Evolutionary conservation across 1,140 invertebrate genomes (phyloP).

Genomic region (Formica exsecta): DNA sequence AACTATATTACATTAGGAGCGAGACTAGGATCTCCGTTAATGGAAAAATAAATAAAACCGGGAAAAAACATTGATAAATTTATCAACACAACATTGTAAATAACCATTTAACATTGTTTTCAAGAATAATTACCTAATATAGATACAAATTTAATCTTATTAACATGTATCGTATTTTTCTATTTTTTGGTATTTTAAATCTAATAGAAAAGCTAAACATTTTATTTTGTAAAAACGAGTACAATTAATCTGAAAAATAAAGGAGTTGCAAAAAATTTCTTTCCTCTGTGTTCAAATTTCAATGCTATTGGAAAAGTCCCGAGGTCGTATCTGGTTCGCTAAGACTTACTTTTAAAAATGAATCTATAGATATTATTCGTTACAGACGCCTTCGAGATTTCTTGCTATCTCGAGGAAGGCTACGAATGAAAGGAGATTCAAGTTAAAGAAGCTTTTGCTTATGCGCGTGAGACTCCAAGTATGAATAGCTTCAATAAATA

Average conservation of each 20-base stretch:
- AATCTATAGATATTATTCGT: constrained; percentile 53
- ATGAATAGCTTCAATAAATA: constrained; percentile 9
- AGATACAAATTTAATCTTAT: neutral
- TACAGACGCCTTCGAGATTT: constrained; percentile 25
- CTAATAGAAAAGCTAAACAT: neutral
- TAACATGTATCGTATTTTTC: neutral
- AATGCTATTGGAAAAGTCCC: neutral
- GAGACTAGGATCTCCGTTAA: neutral
- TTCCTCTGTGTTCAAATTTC: neutral
- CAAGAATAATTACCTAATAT: neutral
- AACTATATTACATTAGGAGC: neutral
- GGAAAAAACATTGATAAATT: neutral
- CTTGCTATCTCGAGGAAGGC: neutral
- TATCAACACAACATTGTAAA: neutral
- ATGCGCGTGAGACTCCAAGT: constrained; percentile 26
- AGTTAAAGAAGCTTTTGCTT: constrained; percentile 42
- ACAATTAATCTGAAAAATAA: neutral
- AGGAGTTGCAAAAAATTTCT: neutral
- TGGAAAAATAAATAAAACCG: neutral
- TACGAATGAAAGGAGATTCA: constrained; percentile 19
- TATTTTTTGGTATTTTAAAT: neutral
- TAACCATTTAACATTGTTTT: neutral
- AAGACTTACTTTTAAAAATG: constrained; percentile 22
- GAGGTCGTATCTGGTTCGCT: neutral
- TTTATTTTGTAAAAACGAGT: neutral